Evolutionary conservation across 1,140 invertebrate species (phyloP), one percentile per base, ranked within the genome.

Genomic region (Lutraria rhynchaena): DNA sequence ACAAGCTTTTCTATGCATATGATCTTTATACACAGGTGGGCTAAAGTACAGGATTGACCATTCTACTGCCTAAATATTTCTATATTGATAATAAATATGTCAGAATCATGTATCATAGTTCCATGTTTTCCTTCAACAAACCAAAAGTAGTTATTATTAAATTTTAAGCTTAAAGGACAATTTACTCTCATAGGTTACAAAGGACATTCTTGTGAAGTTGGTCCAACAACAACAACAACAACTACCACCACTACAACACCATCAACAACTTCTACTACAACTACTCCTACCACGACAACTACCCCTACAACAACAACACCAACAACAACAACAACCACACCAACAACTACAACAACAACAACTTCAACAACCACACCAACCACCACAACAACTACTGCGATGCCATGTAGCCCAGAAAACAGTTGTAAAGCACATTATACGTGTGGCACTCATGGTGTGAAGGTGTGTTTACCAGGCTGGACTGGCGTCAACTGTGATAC

Each of bases 401-500:
- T 55, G n/a, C 76, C 63, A 29, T 80, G 76, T 27, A 58, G 31
- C 0, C 76, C 76, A 1, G 29, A 17, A 1, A 70, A 70, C 27
- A 60, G 58, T 51, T 80, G 76, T 60, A 67, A 24, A 24, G 37
- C n/a, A 24, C 76, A 80, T 55, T 80, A 69, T 51, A 70, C 51
- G 1, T 80, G 76, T 60, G 65, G 41, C 24, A n/a, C 44, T 19
- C 63, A 49, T 41, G 76, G 76, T 15, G 55, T 57, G 29, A 69
- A 55, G 37, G 31, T 58, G 22, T 80, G 76, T 67, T n/a, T 70
- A 24, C 76, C 63, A 3, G 76, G 76, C 22, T 80, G 76, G 76
- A 80, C 37, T n/a, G 76, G 76, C 19, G 29, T 11, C 11, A 22
- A 67, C n/a, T 80, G 76, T 80, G 76, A 80, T 53, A 41, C 27